Conservation (phyloP, 2,113 vertebrate genomes). For the Grantiella picta region DNA sequence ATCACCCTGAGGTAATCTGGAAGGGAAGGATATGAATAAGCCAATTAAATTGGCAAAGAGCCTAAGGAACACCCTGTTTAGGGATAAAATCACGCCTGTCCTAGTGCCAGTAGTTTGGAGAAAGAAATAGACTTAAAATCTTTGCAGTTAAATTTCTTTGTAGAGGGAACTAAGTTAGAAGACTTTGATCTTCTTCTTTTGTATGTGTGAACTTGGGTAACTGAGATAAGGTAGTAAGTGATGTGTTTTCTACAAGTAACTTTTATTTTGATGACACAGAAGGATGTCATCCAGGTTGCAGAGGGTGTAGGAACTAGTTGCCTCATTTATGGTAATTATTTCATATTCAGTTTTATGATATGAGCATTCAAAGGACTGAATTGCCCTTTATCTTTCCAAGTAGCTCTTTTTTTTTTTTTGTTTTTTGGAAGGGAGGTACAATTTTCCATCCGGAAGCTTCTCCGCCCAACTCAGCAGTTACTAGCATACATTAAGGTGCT, state of each 20-base stretch:
- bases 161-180: background rate
- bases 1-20: conserved; percentile 66
- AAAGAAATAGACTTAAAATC: conserved; percentile 31
- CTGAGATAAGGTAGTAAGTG: background rate
- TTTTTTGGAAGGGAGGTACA: background rate
- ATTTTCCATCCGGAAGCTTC: background rate
- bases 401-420: background rate
- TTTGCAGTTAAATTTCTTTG: conserved; percentile 14
- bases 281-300: conserved; percentile 44
- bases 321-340: conserved; percentile 52
- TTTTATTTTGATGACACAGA: conserved; percentile 59
- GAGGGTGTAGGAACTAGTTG: conserved; percentile 54
- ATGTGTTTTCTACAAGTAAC: conserved; percentile 4
- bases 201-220: background rate
- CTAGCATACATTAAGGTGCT: background rate
- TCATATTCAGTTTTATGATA: conserved; percentile 2
- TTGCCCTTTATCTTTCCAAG: conserved; percentile 40
- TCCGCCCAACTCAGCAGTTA: background rate
- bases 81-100: conserved; percentile 52
- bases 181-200: background rate
- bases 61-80: conserved; percentile 69
- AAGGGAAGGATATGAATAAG: conserved; percentile 70
- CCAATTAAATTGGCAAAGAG: conserved; percentile 61
- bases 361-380: conserved; percentile 9
- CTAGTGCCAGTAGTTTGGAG: conserved; percentile 48